These are phyloP conservation scores for Spialia ferax DNA, from an alignment of 2,888 invertebrate species.

Conservation along the genomic window DNA sequence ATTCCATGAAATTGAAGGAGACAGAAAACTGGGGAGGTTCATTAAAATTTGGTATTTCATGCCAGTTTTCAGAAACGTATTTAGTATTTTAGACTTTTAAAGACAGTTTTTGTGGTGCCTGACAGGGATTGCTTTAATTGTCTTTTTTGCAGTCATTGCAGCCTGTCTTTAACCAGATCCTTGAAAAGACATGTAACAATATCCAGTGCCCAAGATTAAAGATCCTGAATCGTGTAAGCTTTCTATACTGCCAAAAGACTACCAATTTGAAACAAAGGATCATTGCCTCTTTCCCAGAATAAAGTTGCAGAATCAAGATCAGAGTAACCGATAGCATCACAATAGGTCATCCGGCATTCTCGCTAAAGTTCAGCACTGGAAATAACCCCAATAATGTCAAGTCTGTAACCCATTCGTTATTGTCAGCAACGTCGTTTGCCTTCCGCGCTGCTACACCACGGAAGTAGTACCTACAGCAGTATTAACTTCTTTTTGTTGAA, in stretches of 20 bases:
- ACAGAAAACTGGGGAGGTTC: no score
- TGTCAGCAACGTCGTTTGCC: constrained; percentile 14
- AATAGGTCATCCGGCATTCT: constrained; percentile 59
- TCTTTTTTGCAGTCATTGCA: no score
- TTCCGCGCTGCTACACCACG: background rate
- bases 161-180: background rate
- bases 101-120: no score
- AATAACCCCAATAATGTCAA: constrained; percentile 69
- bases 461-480: background rate
- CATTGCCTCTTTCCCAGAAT: constrained; percentile 32
- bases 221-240: background rate
- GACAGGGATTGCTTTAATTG: no score
- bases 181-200: background rate
- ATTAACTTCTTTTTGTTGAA: background rate
- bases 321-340: constrained; percentile 59
- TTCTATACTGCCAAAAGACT: background rate
- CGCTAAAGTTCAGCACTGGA: constrained; percentile 56
- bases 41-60: no score
- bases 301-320: constrained; percentile 53
- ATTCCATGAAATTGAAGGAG: no score
- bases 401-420: constrained; percentile 34
- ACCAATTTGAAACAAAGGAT: constrained; percentile 19
- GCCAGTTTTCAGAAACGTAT: no score
- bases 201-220: background rate
- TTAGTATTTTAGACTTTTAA: no score